phyloP scores from a whole-genome alignment of 2,797 vertebrate genomes.

The Tachyglossus aculeatus region DNA sequence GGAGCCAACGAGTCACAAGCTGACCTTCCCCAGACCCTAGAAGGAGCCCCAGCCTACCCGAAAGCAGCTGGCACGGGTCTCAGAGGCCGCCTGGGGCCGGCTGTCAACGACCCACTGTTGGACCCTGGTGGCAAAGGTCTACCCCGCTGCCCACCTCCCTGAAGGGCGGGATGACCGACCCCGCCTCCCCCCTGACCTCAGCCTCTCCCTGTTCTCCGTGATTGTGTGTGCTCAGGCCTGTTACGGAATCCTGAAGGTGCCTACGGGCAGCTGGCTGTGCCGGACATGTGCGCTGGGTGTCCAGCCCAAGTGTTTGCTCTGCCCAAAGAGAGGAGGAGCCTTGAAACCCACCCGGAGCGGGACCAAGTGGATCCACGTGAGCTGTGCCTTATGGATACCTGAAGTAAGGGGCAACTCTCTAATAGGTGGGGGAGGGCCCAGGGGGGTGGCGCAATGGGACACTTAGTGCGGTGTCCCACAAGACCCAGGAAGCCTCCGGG shows the following conservation, averaged over 20 bases:
- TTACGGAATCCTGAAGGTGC: slow-evolving; percentile 96
- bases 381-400: slow-evolving; percentile 99
- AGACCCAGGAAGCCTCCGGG: too few relatives aligned
- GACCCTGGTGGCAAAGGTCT: too few relatives aligned
- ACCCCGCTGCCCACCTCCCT: background rate
- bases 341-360: slow-evolving; percentile 96
- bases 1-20: too few relatives aligned
- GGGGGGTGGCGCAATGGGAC: too few relatives aligned
- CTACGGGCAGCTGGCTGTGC: slow-evolving; percentile 94
- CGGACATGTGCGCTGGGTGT: slow-evolving; percentile 93
- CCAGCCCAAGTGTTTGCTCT: slow-evolving; percentile 94
- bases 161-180: rapidly evolving
- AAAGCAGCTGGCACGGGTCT: too few relatives aligned
- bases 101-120: too few relatives aligned
- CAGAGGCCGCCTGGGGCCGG: too few relatives aligned
- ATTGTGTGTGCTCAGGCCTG: slow-evolving; percentile 78
- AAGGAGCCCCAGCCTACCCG: too few relatives aligned
- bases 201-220: rapidly evolving
- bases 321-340: slow-evolving; percentile 93
- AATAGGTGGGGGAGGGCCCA: background rate
- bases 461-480: too few relatives aligned
- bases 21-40: too few relatives aligned
- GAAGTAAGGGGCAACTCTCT: slow-evolving; percentile 78
- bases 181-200: background rate
- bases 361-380: slow-evolving; percentile 98